Percentiles rank a stretch among this genome's conserved stretches.
These are phyloP conservation scores for Cebus imitator DNA, from an alignment of 2,113 vertebrate species.

Conservation along the genomic window DNA sequence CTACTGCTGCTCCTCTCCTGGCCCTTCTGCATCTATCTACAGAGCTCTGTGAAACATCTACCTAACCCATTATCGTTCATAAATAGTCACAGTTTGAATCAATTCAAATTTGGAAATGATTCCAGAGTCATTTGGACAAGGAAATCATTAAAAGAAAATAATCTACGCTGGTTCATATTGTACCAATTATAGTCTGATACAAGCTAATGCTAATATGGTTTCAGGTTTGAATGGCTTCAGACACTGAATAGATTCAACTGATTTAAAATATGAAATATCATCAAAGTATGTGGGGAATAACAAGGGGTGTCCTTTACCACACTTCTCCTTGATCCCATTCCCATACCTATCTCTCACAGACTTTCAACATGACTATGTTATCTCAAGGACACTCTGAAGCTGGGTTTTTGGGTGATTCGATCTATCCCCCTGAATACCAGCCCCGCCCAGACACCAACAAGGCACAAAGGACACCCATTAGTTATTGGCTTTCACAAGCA, in stretches of 20 bases:
- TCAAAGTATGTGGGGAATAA: constrained; percentile 60
- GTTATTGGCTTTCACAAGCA: background rate
- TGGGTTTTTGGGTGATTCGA: background rate
- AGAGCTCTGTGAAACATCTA: constrained; percentile 36
- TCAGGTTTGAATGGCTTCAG: constrained; percentile 70
- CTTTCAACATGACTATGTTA: background rate
- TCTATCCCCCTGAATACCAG: background rate
- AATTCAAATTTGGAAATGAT: constrained; percentile 80
- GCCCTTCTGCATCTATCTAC: constrained; percentile 11
- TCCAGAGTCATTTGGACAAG: constrained; percentile 77
- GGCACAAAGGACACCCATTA: background rate
- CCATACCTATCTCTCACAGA: background rate
- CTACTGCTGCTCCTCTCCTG: constrained; percentile 23
- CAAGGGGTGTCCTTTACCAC: constrained; percentile 38
- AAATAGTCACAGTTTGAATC: constrained; percentile 80
- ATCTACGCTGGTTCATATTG: constrained; percentile 75
- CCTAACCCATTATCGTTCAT: constrained; percentile 62
- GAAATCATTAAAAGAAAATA: constrained; percentile 73
- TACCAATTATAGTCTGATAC: constrained; percentile 78
- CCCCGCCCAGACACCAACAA: constrained; percentile 41
- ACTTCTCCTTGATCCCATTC: background rate
- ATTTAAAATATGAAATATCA: constrained; percentile 62
- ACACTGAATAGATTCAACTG: constrained; percentile 66
- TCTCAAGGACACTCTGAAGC: background rate
- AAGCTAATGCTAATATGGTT: constrained; percentile 78